Percentiles rank a stretch among this genome's conserved stretches.
Conservation (phyloP, 2,888 invertebrate species). For the Heliconius erato region DNA sequence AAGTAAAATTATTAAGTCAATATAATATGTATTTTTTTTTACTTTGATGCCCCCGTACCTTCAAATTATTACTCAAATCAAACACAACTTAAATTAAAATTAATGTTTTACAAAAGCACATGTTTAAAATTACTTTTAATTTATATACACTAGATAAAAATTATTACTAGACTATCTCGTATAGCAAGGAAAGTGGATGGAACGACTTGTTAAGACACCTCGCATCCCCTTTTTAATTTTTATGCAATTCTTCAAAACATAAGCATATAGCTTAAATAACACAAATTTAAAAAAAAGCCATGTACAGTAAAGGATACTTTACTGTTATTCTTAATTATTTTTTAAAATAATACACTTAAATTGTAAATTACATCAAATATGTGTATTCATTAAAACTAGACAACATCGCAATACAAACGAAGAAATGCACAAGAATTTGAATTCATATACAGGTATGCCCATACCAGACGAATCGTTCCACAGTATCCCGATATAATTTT, state of each 20-base stretch:
- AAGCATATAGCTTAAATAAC: too few species aligned
- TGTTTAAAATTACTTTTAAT: background rate
- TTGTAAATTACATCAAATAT: background rate
- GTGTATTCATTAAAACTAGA: background rate
- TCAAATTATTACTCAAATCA: background rate
- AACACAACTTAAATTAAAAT: background rate
- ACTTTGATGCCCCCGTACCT: background rate
- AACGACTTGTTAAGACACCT: too few species aligned
- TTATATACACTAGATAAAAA: too few species aligned
- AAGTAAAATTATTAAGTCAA: too few species aligned
- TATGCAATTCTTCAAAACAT: too few species aligned
- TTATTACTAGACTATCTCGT: too few species aligned
- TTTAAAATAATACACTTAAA: background rate
- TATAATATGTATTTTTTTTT: background rate
- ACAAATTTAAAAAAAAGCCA: too few species aligned
- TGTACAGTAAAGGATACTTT: too few species aligned
- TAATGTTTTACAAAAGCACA: background rate
- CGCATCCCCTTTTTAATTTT: too few species aligned
- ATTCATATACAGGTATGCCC: background rate
- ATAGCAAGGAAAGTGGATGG: too few species aligned
- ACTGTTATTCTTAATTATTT: background rate
- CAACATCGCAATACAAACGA: background rate
- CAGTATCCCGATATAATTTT: conserved; percentile 51
- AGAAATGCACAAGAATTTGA: conserved; percentile 35
- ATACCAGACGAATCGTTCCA: conserved; percentile 31